phyloP scores from a whole-genome alignment of 2,888 invertebrate genomes.

The Volucella inanis region DNA sequence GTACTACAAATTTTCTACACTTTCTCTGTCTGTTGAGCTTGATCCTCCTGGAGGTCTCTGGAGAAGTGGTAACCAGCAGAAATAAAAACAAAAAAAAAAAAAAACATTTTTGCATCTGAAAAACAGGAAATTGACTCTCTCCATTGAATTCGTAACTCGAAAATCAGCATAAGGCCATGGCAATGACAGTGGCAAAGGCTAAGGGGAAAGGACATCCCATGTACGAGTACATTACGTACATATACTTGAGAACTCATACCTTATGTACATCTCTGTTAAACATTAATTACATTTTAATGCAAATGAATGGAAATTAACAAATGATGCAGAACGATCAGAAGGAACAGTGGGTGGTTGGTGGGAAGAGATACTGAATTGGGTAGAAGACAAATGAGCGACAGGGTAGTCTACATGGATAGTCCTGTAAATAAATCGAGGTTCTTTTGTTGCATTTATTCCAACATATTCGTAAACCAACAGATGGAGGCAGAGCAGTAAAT shows the following conservation, averaged over 20 bases:
- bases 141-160: constrained; percentile 32
- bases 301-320: constrained; percentile 72
- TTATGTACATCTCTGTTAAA: constrained; percentile 51
- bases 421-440: constrained; percentile 34
- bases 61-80: constrained; percentile 9
- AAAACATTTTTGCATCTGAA: constrained; percentile 29
- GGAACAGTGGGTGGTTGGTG: neutral
- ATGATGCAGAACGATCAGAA: constrained; percentile 51
- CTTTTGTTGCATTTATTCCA: constrained; percentile 29
- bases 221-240: neutral
- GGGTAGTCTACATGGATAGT: too few species aligned
- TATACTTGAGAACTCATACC: too few species aligned
- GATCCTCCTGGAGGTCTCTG: neutral
- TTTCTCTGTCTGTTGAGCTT: constrained; percentile 16
- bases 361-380: neutral
- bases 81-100: constrained; percentile 23
- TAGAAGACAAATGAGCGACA: too few species aligned
- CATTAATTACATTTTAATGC: constrained; percentile 73
- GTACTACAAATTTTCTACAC: constrained; percentile 52
- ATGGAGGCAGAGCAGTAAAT: constrained; percentile 49
- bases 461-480: constrained; percentile 30
- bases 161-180: constrained; percentile 47
- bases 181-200: too few species aligned
- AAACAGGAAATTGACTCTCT: constrained; percentile 66
- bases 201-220: constrained; percentile 4